phyloP scores from a whole-genome alignment of 2,888 invertebrate species.

The Meteorus colon region DNA sequence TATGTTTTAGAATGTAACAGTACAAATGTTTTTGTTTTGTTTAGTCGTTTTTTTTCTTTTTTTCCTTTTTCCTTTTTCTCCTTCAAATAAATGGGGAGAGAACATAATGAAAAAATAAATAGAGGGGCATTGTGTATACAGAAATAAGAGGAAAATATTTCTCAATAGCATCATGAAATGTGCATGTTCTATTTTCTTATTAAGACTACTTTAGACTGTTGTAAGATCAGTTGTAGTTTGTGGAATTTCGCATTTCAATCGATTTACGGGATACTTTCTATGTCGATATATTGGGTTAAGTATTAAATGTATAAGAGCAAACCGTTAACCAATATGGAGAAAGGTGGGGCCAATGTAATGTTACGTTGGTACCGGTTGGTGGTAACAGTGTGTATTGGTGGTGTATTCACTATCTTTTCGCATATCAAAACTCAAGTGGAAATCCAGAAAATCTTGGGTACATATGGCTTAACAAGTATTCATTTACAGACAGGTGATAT shows the following conservation, averaged over 20 bases:
- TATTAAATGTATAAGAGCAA: slow-evolving; percentile 8
- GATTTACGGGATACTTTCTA: slow-evolving; percentile 22
- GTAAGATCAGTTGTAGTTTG: slow-evolving; percentile 21
- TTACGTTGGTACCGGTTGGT: not conserved
- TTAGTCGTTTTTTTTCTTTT: not conserved
- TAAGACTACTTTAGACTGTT: not conserved
- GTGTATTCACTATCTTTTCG: slow-evolving; percentile 5
- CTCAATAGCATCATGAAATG: slow-evolving; percentile 10
- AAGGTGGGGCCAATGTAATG: slow-evolving; percentile 29
- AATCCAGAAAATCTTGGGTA: not conserved
- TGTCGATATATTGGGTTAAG: slow-evolving; percentile 1
- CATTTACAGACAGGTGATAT: slow-evolving; percentile 33
- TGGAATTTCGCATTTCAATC: slow-evolving; percentile 32
- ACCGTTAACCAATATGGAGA: slow-evolving; percentile 23
- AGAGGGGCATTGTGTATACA: not conserved
- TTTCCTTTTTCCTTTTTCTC: not conserved
- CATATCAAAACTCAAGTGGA: slow-evolving; percentile 12
- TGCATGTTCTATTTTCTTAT: not conserved
- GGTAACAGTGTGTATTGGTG: slow-evolving; percentile 19
- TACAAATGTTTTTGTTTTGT: slow-evolving; percentile 10
- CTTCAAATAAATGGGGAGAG: not conserved
- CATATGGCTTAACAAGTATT: slow-evolving; percentile 16
- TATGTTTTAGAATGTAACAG: not conserved
- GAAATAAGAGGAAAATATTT: slow-evolving; percentile 21
- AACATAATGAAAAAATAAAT: not conserved